phyloP scores from a whole-genome alignment of 2,797 vertebrate species.

The Tamandua tetradactyla region DNA sequence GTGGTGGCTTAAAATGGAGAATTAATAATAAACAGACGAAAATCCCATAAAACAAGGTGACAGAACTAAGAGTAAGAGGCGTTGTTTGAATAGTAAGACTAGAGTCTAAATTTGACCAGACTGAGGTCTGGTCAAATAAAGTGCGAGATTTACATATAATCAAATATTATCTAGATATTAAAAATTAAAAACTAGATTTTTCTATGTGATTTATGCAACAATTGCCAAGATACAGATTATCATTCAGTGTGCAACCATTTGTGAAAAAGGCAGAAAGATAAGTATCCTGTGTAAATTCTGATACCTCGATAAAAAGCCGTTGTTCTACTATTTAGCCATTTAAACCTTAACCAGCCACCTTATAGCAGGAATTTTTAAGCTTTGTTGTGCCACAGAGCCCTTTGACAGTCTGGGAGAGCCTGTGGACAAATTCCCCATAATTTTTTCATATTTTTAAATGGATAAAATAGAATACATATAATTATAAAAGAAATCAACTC shows the following conservation, averaged over 20 bases:
- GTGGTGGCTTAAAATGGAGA: not conserved
- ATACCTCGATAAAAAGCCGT: not conserved
- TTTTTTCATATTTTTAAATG: conserved; percentile 36
- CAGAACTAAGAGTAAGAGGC: not conserved
- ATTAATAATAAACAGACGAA: not conserved
- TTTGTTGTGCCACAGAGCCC: not conserved
- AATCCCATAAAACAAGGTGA: not conserved
- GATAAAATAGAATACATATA: not conserved
- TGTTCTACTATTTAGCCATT: not conserved
- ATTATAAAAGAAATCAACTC: conserved; percentile 3
- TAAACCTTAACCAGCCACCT: not conserved
- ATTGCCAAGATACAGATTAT: not conserved
- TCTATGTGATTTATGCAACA: not conserved
- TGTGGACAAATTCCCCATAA: not conserved
- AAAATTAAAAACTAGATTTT: conserved; percentile 19
- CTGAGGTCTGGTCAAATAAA: conserved; percentile 1
- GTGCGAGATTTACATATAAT: not conserved
- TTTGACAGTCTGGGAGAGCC: not conserved
- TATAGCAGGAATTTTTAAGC: not conserved
- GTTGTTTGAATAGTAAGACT: not conserved
- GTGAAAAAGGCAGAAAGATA: not conserved
- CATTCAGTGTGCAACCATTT: not conserved
- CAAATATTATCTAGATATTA: not conserved
- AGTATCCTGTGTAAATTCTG: not conserved
- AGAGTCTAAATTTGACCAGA: not conserved